Percentiles rank a stretch among this genome's conserved stretches.
phyloP scores from a whole-genome alignment of 2,888 invertebrate species.

The Meghimatium bilineatum region DNA sequence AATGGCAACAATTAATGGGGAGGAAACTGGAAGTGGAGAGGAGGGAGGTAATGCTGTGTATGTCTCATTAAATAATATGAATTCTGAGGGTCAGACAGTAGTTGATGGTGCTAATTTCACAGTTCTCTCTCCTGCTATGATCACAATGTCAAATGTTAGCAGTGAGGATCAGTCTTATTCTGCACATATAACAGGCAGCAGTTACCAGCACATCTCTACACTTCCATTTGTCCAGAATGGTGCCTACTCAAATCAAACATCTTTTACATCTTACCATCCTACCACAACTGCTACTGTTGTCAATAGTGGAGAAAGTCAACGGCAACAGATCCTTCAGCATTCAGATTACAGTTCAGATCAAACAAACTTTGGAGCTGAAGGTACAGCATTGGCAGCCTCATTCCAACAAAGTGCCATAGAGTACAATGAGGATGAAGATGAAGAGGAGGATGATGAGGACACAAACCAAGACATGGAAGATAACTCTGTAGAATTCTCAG shows the following conservation, averaged over 20 bases:
- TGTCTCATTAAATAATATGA: slow-evolving; percentile 38
- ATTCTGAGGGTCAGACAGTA: slow-evolving; percentile 23
- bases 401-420: slow-evolving; percentile 43
- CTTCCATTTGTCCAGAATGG: slow-evolving; percentile 48
- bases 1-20: slow-evolving; percentile 27
- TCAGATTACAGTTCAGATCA: slow-evolving; percentile 45
- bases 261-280: slow-evolving; percentile 19
- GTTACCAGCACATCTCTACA: slow-evolving; percentile 47
- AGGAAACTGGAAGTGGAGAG: slow-evolving; percentile 14
- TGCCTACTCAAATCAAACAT: slow-evolving; percentile 38
- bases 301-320: slow-evolving; percentile 27
- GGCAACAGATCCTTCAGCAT: slow-evolving; percentile 38
- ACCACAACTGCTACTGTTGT: slow-evolving; percentile 11
- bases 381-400: slow-evolving; percentile 12
- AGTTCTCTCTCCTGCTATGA: slow-evolving; percentile 45
- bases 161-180: slow-evolving; percentile 38
- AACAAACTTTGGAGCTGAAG: slow-evolving; percentile 29
- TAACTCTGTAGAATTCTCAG: slow-evolving; percentile 36
- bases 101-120: slow-evolving; percentile 24
- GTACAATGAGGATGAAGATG: slow-evolving; percentile 30
- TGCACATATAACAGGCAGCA: slow-evolving; percentile 5
- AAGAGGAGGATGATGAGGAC: slow-evolving; percentile 39
- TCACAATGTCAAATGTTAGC: slow-evolving; percentile 23
- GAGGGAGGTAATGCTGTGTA: slow-evolving; percentile 30
- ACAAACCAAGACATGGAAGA: slow-evolving; percentile 42